Evolutionary conservation across 2,888 invertebrate species (phyloP), one percentile per base, ranked within the genome.

Genomic region (Orthosia gothica): DNA sequence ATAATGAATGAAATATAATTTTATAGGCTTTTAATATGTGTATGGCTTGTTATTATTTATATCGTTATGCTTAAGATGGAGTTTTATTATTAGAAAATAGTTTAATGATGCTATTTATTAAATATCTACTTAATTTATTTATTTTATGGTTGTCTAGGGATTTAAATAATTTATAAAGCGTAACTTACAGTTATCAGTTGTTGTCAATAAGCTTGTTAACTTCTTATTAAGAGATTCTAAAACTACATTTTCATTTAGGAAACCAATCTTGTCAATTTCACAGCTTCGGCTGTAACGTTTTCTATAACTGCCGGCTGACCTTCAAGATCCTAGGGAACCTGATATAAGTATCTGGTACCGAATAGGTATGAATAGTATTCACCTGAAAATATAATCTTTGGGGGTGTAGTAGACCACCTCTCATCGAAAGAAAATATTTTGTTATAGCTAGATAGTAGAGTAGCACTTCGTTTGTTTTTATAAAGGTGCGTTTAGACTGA

Each of bases 361-460:
- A 45, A 20, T 9, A 15, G 23, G 16, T 40, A 40, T 26, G 26
- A 45, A 20, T 74, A 26, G 23, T 50, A 23, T 50, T 74, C 40
- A 23, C 18, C 40, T 50, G 50, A 71, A 57, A 57, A 2, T n/a
- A 16, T 74, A 32, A 58, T 52, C 26, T 74, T 20, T 45, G 23
- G 26, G 15, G 18, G 16, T 62, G 5, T 57, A 5, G 5, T 57
- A 5, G 55, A 49, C 45, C 20, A 15, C 23, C 7, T 32, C n/a
- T 55, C 55, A 74, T 68, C 77, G 26, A 45, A 68, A 20, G 77
- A 68, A 55, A 32, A 32, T 32, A 23, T 68, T 68, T 55, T 47
- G 16, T n/a, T 18, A 74, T 12, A 16, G 32, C 7, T 32, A 23
- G 16, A 13, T 15, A 13, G 13, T 18, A 40, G 54, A 5, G 54